Base-by-base conservation (phyloP, 2,888 invertebrate species). In the Leptura quadrifasciata region DNA sequence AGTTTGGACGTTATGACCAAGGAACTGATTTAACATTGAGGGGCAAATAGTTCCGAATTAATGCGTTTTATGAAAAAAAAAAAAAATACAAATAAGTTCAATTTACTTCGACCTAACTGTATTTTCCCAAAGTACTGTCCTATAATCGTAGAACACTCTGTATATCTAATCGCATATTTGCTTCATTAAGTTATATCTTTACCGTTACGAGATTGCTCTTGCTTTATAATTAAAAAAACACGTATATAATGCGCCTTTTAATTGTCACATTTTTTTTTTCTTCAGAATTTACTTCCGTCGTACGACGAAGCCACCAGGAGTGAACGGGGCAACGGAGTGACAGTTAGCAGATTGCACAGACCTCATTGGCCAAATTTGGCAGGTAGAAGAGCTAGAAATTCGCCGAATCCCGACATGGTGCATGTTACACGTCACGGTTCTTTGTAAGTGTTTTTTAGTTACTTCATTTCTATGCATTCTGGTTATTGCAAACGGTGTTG, bases 241-340 rank as follows among this genome's bases (percentile, higher is more conserved):
- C 27, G 35, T n/a, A 5, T 47, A n/a, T 47, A 47, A n/a, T n/a
- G 1, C 18, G 20, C 57, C 8, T 57, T 57, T 57, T 57, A 57
- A 57, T 57, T 57, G 57, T 57, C 20, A 57, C 57, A 18, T 57
- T 58, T 5, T 72, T 31, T 76, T 55, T 47, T 79, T n/a, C n/a
- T 81, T 35, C 83, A 89, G 88, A 86, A 88, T 64, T 87, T 88
- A 52, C 86, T 91, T 65, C 91, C 91, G 10, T 89, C 90, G 3
- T 91, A 91, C 81, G 91, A 91, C 81, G 91, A 91, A 82, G 91
- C 91, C 1, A 89, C 89, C 24, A 82, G 90, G 31, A 71, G 24
- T 31, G 89, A 89, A 70, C 84, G 88, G 60, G 76, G 72, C 3
- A 84, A 84, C 27, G 86, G 85, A 31, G 76, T 85, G 68, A 72